Evolutionary conservation across 2,797 vertebrate genomes (phyloP).

Genomic region (Pseudochirops cupreus): DNA sequence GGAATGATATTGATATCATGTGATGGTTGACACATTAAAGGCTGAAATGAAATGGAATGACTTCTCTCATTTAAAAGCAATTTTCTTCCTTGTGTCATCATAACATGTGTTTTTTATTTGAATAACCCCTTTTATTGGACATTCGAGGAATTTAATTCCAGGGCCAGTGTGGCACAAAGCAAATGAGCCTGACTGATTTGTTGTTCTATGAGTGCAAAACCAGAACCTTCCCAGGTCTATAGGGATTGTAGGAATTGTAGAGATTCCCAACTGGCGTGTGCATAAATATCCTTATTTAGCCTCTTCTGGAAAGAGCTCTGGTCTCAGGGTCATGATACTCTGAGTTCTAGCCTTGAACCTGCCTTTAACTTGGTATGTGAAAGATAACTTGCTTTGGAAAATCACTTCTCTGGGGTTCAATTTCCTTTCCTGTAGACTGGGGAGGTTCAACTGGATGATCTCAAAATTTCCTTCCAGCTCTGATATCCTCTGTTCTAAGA

Average conservation of each 20-base stretch:
- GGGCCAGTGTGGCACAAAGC: neutral
- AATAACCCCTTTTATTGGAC: neutral
- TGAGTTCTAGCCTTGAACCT: neutral
- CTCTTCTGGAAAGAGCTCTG: neutral
- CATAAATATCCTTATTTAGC: neutral
- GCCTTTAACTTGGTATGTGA: neutral
- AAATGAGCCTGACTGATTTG: neutral
- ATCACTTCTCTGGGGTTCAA: neutral
- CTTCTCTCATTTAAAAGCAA: slow-evolving; percentile 63
- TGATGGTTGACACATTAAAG: slow-evolving; percentile 49
- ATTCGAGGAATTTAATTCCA: neutral
- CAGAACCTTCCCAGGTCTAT: slow-evolving; percentile 5
- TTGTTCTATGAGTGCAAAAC: neutral
- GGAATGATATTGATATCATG: slow-evolving; percentile 51
- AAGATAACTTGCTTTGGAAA: neutral
- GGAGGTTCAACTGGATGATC: neutral
- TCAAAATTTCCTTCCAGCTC: neutral
- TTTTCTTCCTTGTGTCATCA: slow-evolving; percentile 64
- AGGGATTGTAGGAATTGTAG: neutral
- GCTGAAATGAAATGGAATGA: slow-evolving; percentile 55
- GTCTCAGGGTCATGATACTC: neutral
- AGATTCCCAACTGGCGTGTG: slow-evolving; percentile 1
- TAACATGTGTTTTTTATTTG: slow-evolving; percentile 16
- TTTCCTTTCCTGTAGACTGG: neutral
- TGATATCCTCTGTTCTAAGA: neutral